A percentile compares a stretch with the other conserved stretches of the same genome.
These are phyloP conservation scores for Magallana ariakensis DNA, from an alignment of 1,140 invertebrate genomes.

Conservation along the genomic window DNA sequence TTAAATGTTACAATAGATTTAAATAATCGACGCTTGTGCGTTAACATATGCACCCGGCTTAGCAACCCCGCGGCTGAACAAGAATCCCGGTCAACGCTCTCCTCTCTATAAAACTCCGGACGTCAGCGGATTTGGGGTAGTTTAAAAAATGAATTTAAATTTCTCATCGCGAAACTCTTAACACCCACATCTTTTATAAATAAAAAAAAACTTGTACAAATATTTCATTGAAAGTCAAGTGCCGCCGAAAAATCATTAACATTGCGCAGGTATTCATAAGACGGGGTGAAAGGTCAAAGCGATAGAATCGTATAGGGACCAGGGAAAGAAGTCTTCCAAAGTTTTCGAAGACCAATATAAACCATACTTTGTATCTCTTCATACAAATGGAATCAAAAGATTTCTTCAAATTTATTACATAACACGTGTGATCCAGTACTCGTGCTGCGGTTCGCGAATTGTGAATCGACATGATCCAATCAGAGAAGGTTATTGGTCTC, in stretches of 20 bases:
- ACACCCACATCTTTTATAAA: constrained; percentile 17
- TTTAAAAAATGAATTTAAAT: constrained; percentile 23
- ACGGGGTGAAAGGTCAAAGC: neutral
- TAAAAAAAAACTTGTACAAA: neutral
- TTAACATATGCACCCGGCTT: constrained; percentile 5
- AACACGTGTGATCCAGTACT: no score
- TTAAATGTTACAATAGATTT: constrained; percentile 35
- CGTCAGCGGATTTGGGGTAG: constrained; percentile 9
- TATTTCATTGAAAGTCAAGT: constrained; percentile 12
- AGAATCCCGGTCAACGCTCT: constrained; percentile 8
- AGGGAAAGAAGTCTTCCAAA: no score
- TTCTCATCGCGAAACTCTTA: neutral
- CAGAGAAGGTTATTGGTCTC: no score
- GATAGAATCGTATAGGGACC: neutral
- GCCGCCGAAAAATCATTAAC: neutral
- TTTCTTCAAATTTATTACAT: no score
- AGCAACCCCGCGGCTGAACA: neutral
- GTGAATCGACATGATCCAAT: no score
- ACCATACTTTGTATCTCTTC: no score
- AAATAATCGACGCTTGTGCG: constrained; percentile 9
- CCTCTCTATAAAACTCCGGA: neutral
- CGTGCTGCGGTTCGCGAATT: no score
- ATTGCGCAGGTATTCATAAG: neutral
- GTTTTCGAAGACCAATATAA: no score
- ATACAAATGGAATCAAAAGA: no score